Evolutionary conservation across 2,113 vertebrate genomes (phyloP).

Genomic region (Rattus norvegicus): DNA sequence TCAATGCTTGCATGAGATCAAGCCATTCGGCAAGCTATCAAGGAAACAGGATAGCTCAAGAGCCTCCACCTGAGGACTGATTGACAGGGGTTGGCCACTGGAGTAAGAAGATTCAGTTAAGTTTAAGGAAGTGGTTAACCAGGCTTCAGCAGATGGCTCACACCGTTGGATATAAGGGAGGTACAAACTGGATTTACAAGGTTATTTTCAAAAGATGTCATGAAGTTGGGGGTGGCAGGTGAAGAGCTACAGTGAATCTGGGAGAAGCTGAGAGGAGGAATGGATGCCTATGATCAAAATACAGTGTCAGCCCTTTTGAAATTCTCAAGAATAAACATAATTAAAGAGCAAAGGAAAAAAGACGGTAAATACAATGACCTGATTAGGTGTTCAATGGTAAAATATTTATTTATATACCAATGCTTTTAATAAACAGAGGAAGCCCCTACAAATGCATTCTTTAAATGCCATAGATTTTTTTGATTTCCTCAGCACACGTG

Average conservation of each 20-base stretch:
- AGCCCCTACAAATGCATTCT: background rate
- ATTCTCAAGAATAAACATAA: background rate
- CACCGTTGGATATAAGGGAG: background rate
- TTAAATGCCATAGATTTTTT: background rate
- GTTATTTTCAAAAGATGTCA: background rate
- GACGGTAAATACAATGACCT: background rate
- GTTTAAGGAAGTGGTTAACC: background rate
- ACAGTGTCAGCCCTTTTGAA: background rate
- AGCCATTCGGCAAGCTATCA: too few relatives aligned
- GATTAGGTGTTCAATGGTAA: background rate
- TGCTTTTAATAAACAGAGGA: background rate
- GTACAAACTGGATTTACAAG: too few relatives aligned
- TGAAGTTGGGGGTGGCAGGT: background rate
- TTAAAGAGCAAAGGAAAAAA: background rate
- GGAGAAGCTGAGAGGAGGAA: background rate
- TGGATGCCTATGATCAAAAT: background rate
- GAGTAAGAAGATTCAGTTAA: background rate
- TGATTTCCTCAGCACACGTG: background rate
- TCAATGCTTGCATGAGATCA: too few relatives aligned
- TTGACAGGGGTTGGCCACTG: background rate
- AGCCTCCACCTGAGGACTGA: background rate
- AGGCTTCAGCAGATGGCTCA: background rate
- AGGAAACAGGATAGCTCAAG: background rate
- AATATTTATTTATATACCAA: background rate
- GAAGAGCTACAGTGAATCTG: background rate